phyloP scores from a whole-genome alignment of 2,113 vertebrate species.

The Dasypus novemcinctus region DNA sequence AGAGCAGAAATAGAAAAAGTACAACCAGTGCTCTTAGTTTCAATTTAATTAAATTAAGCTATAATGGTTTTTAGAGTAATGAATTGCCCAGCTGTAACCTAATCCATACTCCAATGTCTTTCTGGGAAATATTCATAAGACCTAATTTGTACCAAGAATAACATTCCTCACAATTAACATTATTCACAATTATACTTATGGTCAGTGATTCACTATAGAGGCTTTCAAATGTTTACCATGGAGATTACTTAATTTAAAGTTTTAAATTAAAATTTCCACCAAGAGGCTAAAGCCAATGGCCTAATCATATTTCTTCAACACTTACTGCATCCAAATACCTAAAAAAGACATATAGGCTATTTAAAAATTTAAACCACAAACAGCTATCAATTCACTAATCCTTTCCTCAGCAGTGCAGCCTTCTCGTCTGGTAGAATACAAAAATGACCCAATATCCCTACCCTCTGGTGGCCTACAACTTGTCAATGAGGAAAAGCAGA shows the following conservation, averaged over 20 bases:
- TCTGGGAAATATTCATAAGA: background rate
- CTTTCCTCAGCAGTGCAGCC: background rate
- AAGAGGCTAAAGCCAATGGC: background rate
- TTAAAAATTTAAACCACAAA: background rate
- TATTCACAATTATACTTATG: background rate
- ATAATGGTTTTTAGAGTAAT: conserved; percentile 27
- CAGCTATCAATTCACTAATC: background rate
- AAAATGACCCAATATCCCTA: no score
- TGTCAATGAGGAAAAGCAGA: background rate
- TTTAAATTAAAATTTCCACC: background rate
- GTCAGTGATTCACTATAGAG: background rate
- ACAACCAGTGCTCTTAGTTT: background rate
- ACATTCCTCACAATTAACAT: background rate
- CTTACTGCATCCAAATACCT: background rate
- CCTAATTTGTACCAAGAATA: background rate
- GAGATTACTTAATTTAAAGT: background rate
- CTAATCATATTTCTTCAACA: background rate
- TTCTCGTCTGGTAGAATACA: background rate
- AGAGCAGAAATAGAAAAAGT: conserved; percentile 40
- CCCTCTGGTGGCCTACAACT: background rate
- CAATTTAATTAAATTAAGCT: conserved; percentile 50
- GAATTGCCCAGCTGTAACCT: background rate
- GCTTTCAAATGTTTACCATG: background rate
- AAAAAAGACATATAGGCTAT: background rate
- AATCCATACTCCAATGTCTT: background rate